Evolutionary conservation across 2,888 invertebrate species (phyloP), one percentile per base, ranked within the genome.

Genomic region (Drosophila anomelani): DNA sequence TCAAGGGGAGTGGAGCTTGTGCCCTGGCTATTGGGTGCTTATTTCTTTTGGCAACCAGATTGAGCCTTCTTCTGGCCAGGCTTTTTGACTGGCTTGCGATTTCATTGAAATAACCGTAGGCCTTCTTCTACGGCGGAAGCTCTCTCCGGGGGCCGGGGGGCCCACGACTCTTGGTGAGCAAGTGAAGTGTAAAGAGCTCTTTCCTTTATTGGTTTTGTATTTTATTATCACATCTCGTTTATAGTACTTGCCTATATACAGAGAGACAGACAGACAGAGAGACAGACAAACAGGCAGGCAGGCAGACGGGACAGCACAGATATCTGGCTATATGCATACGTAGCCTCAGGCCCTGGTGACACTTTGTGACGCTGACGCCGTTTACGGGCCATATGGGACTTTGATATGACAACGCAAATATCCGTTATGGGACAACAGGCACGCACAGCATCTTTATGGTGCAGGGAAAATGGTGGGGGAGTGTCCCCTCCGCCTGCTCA

Each of bases 321-420:
- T 58, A 49, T 70, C 49, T 26, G 29, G 29, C 49, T 67, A 39
- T 68, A 51, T 51, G 58, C 51, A 41, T 9, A 20, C 8, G 20
- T 51, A 15, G 34, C 71, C 85, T 79, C 79, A 79, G 91, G 90
- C 87, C 82, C 84, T 88, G 90, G 90, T 90, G 91, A 78, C 79
- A 90, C 85, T 91, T 77, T 77, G 75, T 77, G 44, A 57, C 63
- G 51, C 63, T 77, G 44, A 57, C 63, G 51, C 63, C 85, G 82
- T 90, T 91, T 91, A 92, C 91, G 89, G 90, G 90, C 88, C 91
- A 92, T 92, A 91, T 92, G 92, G 91, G 92, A 91, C 90, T 90
- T 85, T 90, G 91, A 91, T 92, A 90, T 90, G 91, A 90, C 90
- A 91, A 88, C 88, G 90, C 89, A 92, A 91, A 85, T 85, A 88